phyloP scores from a whole-genome alignment of 2,888 invertebrate genomes.

The Mellilla xanthometata region DNA sequence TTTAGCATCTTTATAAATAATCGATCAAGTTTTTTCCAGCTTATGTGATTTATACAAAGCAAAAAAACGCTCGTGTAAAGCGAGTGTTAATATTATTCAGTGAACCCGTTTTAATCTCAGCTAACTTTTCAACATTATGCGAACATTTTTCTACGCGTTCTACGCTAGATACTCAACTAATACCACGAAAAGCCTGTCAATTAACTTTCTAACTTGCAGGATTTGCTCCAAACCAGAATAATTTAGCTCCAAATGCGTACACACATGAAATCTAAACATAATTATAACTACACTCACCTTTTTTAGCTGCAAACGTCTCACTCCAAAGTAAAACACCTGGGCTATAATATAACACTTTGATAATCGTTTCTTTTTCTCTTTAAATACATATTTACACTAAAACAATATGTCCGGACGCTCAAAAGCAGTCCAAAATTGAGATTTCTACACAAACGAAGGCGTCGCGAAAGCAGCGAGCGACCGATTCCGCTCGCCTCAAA shows the following conservation, averaged over 20 bases:
- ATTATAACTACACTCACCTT: conserved; percentile 62
- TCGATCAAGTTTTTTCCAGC: no score
- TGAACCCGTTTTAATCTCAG: conserved; percentile 33
- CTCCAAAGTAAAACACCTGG: conserved; percentile 71
- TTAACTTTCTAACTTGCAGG: conserved; percentile 56
- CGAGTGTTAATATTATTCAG: conserved; percentile 14
- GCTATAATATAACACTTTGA: conserved; percentile 81
- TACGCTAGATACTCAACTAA: no score
- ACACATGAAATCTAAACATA: conserved; percentile 54
- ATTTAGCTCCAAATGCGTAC: conserved; percentile 25
- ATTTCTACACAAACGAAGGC: conserved; percentile 48
- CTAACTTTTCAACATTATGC: conserved; percentile 18
- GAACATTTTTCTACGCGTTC: no score
- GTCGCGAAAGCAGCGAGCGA: conserved; percentile 58
- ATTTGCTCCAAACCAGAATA: conserved; percentile 30
- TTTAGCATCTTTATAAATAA: not conserved
- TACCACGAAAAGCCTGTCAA: conserved; percentile 33
- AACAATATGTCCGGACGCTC: conserved; percentile 68
- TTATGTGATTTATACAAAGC: conserved; percentile 19
- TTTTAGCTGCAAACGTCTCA: conserved; percentile 58
- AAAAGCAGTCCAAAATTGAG: conserved; percentile 68
- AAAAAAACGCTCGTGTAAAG: conserved; percentile 13
- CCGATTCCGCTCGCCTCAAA: conserved; percentile 52
- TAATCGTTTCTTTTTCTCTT: conserved; percentile 80
- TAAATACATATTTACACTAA: conserved; percentile 81